A percentile compares a stretch with the other conserved stretches of the same genome.
These are phyloP conservation scores for Poeciliopsis occidentalis DNA, from an alignment of 2,113 vertebrate species.

Conservation along the genomic window DNA sequence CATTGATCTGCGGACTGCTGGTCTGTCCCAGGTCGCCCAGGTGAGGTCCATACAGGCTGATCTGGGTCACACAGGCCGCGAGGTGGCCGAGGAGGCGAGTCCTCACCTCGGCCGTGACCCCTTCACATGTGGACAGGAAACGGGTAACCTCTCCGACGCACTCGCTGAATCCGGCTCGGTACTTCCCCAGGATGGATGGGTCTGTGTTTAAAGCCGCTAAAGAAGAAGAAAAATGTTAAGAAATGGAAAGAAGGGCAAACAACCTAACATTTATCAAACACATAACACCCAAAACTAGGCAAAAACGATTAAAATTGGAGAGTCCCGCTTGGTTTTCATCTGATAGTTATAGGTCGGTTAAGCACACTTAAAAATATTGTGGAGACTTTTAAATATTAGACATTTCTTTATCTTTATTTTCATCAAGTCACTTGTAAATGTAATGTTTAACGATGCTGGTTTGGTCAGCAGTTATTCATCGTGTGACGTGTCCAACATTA, in stretches of 20 bases:
- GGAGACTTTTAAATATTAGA: too few relatives aligned
- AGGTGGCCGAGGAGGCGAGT: conserved; percentile 91
- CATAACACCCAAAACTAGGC: neutral
- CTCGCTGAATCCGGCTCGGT: conserved; percentile 93
- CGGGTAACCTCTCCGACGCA: conserved; percentile 94
- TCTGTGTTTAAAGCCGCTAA: conserved; percentile 88
- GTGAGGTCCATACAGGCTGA: conserved; percentile 83
- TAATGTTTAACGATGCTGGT: too few relatives aligned
- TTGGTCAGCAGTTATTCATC: too few relatives aligned
- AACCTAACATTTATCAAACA: neutral
- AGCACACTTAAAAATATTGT: too few relatives aligned
- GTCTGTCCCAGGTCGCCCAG: conserved; percentile 79
- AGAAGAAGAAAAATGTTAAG: conserved; percentile 1
- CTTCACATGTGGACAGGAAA: conserved; percentile 95
- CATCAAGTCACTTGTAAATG: too few relatives aligned
- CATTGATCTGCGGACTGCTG: conserved; percentile 72
- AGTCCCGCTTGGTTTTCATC: too few relatives aligned
- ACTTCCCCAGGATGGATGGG: conserved; percentile 89
- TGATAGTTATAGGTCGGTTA: too few relatives aligned
- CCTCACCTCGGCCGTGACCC: conserved; percentile 89
- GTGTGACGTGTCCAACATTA: too few relatives aligned
- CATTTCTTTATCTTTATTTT: too few relatives aligned
- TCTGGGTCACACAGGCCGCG: conserved; percentile 91
- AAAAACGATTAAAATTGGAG: neutral
- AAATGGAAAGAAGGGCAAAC: neutral